These are phyloP conservation scores for Linhomoeus sp. DNA, from an alignment of 2,888 invertebrate species.

Conservation along the genomic window DNA sequence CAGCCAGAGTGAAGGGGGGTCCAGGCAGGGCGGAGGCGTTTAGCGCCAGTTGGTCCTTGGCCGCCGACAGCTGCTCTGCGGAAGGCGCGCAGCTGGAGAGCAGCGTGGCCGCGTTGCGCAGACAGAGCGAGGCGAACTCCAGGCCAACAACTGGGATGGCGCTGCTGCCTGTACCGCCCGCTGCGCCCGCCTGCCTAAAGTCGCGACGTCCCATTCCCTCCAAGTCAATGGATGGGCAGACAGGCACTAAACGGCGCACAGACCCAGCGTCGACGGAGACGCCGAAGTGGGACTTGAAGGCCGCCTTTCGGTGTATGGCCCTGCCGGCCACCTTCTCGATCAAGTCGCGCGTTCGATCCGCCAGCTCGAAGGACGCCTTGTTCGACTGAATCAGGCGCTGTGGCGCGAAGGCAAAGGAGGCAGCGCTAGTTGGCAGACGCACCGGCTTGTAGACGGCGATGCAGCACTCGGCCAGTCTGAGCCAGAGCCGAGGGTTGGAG, in stretches of 20 bases:
- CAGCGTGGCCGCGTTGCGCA: conserved; percentile 51
- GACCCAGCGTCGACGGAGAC: too few species aligned
- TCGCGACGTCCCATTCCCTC: too few species aligned
- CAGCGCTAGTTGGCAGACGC: not conserved
- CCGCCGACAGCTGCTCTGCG: too few species aligned
- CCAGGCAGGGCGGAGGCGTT: not conserved
- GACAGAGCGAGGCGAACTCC: conserved; percentile 68
- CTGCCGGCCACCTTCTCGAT: not conserved
- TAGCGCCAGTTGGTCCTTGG: too few species aligned
- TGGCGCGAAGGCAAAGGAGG: not conserved
- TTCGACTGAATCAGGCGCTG: not conserved
- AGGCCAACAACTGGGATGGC: conserved; percentile 67
- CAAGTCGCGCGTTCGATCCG: not conserved
- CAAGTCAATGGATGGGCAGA: too few species aligned
- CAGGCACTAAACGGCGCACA: too few species aligned
- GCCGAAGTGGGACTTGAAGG: too few species aligned
- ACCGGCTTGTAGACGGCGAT: conserved; percentile 31
- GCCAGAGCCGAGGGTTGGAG: conserved; percentile 71
- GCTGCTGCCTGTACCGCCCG: conserved; percentile 4
- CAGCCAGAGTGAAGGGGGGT: not conserved
- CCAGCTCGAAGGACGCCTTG: not conserved
- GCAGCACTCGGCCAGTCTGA: conserved; percentile 68
- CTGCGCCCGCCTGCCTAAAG: too few species aligned
- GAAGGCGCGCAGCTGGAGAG: not conserved
- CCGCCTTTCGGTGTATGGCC: not conserved